These are phyloP conservation scores for Anhinga rufa DNA, from an alignment of 2,113 vertebrate species.

Conservation along the genomic window DNA sequence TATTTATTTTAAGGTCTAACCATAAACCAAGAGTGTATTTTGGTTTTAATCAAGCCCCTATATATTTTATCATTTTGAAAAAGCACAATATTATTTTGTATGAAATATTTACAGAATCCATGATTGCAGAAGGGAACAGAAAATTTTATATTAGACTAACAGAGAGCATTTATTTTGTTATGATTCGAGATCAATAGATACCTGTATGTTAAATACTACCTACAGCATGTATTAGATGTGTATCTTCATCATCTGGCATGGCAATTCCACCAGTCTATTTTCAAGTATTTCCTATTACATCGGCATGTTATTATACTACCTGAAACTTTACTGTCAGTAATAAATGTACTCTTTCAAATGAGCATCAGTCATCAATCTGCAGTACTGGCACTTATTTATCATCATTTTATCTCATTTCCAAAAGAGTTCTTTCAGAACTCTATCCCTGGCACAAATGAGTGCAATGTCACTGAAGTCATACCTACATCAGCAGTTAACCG, in stretches of 20 bases:
- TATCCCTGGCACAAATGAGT: neutral
- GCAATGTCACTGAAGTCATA: neutral
- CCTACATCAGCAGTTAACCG: neutral
- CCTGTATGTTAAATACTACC: neutral
- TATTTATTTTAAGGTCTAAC: conserved; percentile 16
- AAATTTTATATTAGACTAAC: neutral
- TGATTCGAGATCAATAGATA: neutral
- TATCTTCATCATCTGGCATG: neutral
- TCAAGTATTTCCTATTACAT: neutral
- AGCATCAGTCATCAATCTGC: neutral
- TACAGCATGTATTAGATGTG: neutral
- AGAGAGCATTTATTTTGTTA: neutral
- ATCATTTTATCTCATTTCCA: neutral
- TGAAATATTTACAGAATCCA: conserved; percentile 23
- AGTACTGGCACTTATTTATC: neutral
- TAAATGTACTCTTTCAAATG: neutral
- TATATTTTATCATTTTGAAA: neutral
- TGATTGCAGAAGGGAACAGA: conserved; percentile 34
- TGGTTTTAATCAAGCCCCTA: neutral
- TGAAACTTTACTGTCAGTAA: neutral
- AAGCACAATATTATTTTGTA: neutral
- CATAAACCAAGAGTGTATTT: neutral
- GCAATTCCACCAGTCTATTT: neutral
- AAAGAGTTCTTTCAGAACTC: neutral
- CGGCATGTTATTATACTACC: neutral